Conservation (phyloP, 2,113 vertebrate genomes). For the Hydropotes inermis region DNA sequence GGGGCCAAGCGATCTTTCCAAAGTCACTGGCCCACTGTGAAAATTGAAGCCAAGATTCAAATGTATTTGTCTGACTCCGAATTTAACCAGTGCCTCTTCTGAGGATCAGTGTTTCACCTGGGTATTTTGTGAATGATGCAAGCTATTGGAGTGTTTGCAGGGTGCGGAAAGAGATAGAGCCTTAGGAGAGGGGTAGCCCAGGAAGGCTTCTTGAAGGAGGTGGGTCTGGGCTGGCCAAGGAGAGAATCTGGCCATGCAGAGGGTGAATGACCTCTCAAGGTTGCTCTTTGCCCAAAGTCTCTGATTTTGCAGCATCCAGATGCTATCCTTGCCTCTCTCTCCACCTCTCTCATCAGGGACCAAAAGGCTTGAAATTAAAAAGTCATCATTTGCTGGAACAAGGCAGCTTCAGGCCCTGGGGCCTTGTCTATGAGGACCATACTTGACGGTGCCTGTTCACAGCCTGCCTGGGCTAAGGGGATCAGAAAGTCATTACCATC, state of each 20-base stretch:
- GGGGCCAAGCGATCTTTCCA: not conserved
- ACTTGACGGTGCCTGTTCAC: conserved; percentile 64
- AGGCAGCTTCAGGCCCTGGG: conserved; percentile 62
- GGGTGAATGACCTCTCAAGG: conserved; percentile 59
- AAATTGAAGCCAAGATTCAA: not conserved
- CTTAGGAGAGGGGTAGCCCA: not conserved
- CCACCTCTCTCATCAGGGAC: conserved; percentile 65
- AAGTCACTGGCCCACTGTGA: not conserved
- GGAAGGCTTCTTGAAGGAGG: conserved; percentile 51
- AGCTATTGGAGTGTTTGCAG: not conserved
- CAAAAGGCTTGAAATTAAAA: conserved; percentile 72
- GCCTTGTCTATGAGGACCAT: not conserved
- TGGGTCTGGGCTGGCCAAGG: not conserved
- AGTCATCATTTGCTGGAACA: conserved; percentile 56
- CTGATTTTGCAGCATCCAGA: conserved; percentile 59
- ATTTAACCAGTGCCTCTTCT: not conserved
- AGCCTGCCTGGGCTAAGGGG: conserved; percentile 62
- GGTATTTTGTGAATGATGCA: not conserved
- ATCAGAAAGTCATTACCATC: conserved; percentile 39
- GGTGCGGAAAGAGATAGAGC: not conserved
- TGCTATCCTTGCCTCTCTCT: conserved; percentile 40
- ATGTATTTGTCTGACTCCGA: not conserved
- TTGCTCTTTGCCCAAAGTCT: conserved; percentile 42
- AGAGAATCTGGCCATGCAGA: not conserved
- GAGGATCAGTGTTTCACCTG: not conserved